Evolutionary conservation across 2,113 vertebrate species (phyloP), one percentile per base, ranked within the genome.

Genomic region (Dipodomys stephensi): DNA sequence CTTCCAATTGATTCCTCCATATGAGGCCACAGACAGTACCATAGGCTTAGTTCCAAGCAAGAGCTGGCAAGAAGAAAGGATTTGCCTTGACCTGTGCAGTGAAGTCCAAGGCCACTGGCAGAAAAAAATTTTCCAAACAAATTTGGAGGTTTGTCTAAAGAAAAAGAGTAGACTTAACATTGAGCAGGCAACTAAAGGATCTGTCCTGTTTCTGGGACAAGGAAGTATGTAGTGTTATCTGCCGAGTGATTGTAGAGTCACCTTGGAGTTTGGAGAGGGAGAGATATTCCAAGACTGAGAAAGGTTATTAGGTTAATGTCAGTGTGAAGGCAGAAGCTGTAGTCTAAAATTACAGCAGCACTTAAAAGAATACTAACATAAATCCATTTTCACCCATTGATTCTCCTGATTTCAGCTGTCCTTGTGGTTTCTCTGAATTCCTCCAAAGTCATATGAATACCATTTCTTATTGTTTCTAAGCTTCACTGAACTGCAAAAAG

Each of bases 401-500:
- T 57, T 83, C 69, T 92, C 32, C 76, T 62, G 15, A 91, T 88
- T 95, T 87, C 44, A 71, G 82, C 35, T 39, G 30, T 90, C 60
- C 73, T 82, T 69, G 7, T 2, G 16, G 81, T 28, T 86, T 69
- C 77, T 72, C 53, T 85, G 60, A 77, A 87, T 94, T 89, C 67
- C 72, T 80, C 53, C 71, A 39, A 93, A 95, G 82, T 90, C 79
- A 44, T 57, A 73, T 62, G 94, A 94, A 95, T 67, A 89, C 32
- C 62, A 67, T 64, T 82, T 90, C 62, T 86, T 92, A 80, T 83
- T 93, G 76, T 94, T 89, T 91, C 89, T 94, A 74, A 83, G 91
- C 80, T 85, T 91, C 87, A 44, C 23, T 93, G 92, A 84, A 89
- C 68, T 87, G 78, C 71, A 85, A 91, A 89, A 67, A 91, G 60